Conservation (phyloP, 2,113 vertebrate species). For the Seriola dumerili region DNA sequence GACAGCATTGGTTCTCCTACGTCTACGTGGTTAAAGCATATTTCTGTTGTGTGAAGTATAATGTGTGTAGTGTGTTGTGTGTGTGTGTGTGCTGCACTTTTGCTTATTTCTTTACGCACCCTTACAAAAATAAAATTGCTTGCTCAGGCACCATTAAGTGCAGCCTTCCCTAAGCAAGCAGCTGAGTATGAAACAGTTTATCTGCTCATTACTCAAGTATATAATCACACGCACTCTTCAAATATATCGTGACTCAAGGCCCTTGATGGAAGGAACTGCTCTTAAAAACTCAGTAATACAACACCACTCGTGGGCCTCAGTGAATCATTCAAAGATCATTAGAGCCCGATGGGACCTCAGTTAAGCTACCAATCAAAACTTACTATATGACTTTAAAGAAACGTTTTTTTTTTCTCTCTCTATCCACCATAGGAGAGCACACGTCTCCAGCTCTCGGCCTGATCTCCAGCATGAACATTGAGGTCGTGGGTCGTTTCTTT, state of each 20-base stretch:
- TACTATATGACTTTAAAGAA: conserved; percentile 46
- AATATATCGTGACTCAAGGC: conserved; percentile 23
- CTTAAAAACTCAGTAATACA: conserved; percentile 38
- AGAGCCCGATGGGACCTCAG: conserved; percentile 1
- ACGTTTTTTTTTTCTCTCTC: not conserved
- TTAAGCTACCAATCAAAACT: conserved; percentile 48
- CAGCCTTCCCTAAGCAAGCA: conserved; percentile 32
- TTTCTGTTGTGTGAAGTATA: conserved; percentile 34
- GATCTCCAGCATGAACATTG: conserved; percentile 32
- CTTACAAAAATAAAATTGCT: conserved; percentile 56
- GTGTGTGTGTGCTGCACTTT: conserved; percentile 46
- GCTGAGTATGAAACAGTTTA: conserved; percentile 51
- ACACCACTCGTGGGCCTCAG: conserved; percentile 14
- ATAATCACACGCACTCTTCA: conserved; percentile 46
- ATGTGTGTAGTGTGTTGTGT: not conserved
- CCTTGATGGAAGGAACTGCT: conserved; percentile 45
- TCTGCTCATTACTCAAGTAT: conserved; percentile 45
- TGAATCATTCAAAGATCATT: conserved; percentile 43
- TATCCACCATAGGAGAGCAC: not conserved
- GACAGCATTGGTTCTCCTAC: conserved; percentile 37
- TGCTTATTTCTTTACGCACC: conserved; percentile 67
- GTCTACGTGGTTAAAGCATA: conserved; percentile 26
- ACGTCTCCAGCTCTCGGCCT: not conserved
- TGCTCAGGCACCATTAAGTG: conserved; percentile 49
- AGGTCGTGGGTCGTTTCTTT: conserved; percentile 39